Conservation (phyloP, 2,888 invertebrate genomes). For the Drosophila suboccidentalis region DNA sequence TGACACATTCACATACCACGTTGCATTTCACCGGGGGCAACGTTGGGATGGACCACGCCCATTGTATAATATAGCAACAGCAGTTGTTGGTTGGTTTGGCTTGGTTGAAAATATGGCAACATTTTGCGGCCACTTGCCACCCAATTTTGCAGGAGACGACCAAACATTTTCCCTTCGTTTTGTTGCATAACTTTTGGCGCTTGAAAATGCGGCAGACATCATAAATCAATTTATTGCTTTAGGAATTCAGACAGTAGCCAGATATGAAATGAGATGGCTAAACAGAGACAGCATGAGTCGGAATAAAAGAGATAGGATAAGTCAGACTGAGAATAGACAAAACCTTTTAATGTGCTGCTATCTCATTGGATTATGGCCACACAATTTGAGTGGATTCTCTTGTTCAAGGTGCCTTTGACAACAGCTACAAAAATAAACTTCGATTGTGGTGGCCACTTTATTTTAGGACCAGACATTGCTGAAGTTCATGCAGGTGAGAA, state of each 20-base stretch:
- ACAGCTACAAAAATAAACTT: constrained; percentile 31
- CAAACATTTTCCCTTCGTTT: constrained; percentile 49
- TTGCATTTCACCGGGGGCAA: constrained; percentile 33
- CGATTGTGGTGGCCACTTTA: constrained; percentile 22
- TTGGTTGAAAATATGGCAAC: constrained; percentile 29
- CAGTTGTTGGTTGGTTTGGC: constrained; percentile 17
- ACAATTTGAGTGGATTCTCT: constrained; percentile 37
- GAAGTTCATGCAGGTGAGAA: constrained; percentile 35
- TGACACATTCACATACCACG: constrained; percentile 37
- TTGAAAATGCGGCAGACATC: constrained; percentile 69
- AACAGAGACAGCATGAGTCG: background rate
- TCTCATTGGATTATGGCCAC: constrained; percentile 31
- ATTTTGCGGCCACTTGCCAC: constrained; percentile 50
- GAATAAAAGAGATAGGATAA: constrained; percentile 8
- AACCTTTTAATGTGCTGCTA: constrained; percentile 25
- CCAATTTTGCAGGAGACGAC: constrained; percentile 26
- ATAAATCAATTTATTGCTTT: constrained; percentile 72
- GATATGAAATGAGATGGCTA: constrained; percentile 18
- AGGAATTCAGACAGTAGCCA: constrained; percentile 45
- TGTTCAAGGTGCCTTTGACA: constrained; percentile 31
- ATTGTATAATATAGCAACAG: constrained; percentile 1
- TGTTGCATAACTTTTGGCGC: constrained; percentile 76
- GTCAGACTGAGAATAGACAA: constrained; percentile 10
- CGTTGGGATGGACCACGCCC: constrained; percentile 26
- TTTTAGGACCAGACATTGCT: constrained; percentile 21